Conservation (phyloP, 37 sponge, comb jelly and placozoan species). For the Hexactinellida sp. region DNA sequence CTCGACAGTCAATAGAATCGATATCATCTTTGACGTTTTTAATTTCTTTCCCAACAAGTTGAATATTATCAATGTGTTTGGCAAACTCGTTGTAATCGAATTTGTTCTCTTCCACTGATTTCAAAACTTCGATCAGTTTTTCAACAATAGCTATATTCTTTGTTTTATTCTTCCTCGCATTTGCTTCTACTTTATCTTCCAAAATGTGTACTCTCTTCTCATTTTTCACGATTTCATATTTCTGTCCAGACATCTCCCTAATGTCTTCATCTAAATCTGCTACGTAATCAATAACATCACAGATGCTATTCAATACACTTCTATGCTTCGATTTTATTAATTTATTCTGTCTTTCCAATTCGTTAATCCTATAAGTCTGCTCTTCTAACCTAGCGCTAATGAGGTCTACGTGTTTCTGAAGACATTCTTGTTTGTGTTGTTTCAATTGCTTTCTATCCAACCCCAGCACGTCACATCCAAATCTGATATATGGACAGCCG, state of each 20-base stretch:
- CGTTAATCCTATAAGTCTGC: neutral
- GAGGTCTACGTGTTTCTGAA: neutral
- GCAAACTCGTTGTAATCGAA: neutral
- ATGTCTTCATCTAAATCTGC: neutral
- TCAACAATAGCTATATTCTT: neutral
- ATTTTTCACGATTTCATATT: neutral
- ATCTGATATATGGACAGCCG: slow-evolving; percentile 3
- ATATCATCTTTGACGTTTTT: neutral
- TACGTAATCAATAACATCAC: neutral
- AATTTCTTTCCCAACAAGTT: neutral
- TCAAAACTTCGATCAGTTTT: neutral
- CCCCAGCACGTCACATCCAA: neutral
- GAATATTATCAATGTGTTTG: neutral
- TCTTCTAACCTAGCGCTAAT: neutral
- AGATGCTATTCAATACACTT: neutral
- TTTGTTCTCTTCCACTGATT: neutral
- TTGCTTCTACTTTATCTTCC: neutral
- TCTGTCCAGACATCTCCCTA: neutral
- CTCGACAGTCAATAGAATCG: neutral
- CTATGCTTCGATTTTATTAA: neutral
- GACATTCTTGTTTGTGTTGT: neutral
- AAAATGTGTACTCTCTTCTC: neutral
- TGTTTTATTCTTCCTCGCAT: neutral
- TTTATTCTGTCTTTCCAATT: neutral
- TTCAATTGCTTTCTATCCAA: neutral